Conservation (phyloP, 2,113 vertebrate genomes). For the Athene noctua region DNA sequence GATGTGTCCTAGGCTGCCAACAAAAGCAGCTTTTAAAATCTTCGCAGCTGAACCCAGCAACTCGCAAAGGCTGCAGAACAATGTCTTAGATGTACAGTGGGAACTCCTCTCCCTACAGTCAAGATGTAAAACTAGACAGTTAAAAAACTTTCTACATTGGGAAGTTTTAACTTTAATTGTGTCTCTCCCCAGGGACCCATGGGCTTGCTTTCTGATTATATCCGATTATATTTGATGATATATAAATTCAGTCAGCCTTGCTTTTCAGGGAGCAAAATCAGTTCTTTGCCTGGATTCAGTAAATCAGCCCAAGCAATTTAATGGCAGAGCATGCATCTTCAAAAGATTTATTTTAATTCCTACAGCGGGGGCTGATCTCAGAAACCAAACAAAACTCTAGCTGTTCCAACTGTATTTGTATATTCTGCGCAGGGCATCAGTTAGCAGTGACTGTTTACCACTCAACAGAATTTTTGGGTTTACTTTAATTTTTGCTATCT, state of each 20-base stretch:
- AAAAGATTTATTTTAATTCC: constrained; percentile 12
- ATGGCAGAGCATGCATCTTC: neutral
- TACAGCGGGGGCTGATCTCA: neutral
- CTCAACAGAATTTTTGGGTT: neutral
- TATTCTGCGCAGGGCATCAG: neutral
- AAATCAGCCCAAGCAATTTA: constrained; percentile 29
- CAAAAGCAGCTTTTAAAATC: constrained; percentile 79
- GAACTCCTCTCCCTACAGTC: constrained; percentile 47
- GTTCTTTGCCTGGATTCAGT: constrained; percentile 8
- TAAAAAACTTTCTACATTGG: constrained; percentile 32
- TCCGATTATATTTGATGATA: too few species aligned
- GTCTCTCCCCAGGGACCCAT: neutral
- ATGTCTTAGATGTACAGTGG: constrained; percentile 57
- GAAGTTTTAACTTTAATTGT: constrained; percentile 61
- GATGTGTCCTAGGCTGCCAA: constrained; percentile 71
- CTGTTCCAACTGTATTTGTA: neutral
- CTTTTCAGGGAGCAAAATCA: constrained; percentile 33
- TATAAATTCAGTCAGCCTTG: constrained; percentile 9
- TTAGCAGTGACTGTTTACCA: neutral
- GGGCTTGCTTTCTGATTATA: constrained; percentile 4
- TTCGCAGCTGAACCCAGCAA: constrained; percentile 69
- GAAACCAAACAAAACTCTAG: neutral
- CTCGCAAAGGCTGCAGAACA: constrained; percentile 62
- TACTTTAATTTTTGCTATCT: neutral
- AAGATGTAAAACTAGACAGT: constrained; percentile 47